Evolutionary conservation across 2,797 vertebrate species (phyloP), one percentile per base, ranked within the genome.

Genomic region (Enteromius thamalakanensis): DNA sequence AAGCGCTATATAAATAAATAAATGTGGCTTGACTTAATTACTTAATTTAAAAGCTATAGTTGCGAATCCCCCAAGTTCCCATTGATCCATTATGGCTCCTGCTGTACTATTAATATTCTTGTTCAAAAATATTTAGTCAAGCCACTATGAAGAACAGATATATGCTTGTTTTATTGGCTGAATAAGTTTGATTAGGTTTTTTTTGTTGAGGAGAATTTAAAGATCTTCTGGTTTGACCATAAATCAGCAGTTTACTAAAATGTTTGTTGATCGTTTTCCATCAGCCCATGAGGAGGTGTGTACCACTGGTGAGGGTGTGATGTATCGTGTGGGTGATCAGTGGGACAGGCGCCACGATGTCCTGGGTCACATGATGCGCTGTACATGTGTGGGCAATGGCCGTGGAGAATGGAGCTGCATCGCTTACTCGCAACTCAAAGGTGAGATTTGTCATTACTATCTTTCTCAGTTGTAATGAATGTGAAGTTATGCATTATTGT

Each of bases 231-330:
- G 14, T 26, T 51, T 72, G 70, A 4, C 7, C 26, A 10, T 0
- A 1, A 49, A 29, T 47, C 14, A 15, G 21, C 12, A 68, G 14
- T 76, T 76, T 34, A 60, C 53, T 68, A 21, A 42, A 60, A 26
- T n/a, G 7, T 53, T 2, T 67, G 4, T 45, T 29, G 6, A 14
- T 79, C 7, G 68, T 23, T 67, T 9, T 12, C 79, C 76, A 86
- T n/a, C 70, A 99, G 98, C 95, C 76, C 96, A 99, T 2, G 98
- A 99, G 85, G 98, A 99, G 92, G 95, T 98, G 87, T 99, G 98
- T 49, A 99, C 98, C 0, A 95, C 96, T 76, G 96, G 88, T 0
- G 97, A 98, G 53, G 97, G 96, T 3, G 94, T 96, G 88, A 99
- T 99, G 98, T 98, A 98, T 87, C 97, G 94, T 0, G 92, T 99